A percentile compares a stretch with the other conserved stretches of the same genome.
Evolutionary conservation across 2,888 invertebrate genomes (phyloP).

Genomic region (Caradrina kadenii): DNA sequence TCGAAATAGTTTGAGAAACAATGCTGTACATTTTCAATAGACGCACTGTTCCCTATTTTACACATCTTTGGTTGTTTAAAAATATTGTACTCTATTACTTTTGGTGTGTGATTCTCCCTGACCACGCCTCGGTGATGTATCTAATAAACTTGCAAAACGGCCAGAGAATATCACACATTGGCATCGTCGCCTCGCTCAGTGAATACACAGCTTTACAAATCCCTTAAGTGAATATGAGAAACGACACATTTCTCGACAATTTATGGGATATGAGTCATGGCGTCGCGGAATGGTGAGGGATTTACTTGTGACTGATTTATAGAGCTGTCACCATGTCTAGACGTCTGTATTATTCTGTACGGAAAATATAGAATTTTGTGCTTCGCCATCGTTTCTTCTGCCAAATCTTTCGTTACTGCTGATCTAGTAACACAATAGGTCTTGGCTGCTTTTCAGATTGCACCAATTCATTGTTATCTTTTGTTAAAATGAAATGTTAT

Average conservation of each 20-base stretch:
- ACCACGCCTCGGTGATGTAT: no score
- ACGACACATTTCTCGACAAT: conserved; percentile 40
- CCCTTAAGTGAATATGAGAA: conserved; percentile 25
- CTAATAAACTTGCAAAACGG: no score
- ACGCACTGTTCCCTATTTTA: no score
- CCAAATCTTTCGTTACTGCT: conserved; percentile 14
- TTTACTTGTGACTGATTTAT: conserved; percentile 55
- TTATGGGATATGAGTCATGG: conserved; percentile 46
- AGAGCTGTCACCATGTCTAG: conserved; percentile 44
- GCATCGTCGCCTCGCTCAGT: conserved; percentile 1
- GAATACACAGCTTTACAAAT: conserved; percentile 30
- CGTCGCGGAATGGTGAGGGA: conserved; percentile 27
- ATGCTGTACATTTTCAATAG: no score
- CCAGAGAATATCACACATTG: not conserved
- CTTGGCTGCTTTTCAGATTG: conserved; percentile 23
- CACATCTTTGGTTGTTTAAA: no score
- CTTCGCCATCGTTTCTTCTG: conserved; percentile 24
- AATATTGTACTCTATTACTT: no score
- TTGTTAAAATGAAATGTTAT: not conserved
- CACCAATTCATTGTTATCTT: not conserved
- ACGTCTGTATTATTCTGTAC: conserved; percentile 28
- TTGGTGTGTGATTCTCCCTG: no score
- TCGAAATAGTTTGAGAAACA: no score
- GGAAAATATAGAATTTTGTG: conserved; percentile 20
- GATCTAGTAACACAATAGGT: conserved; percentile 1